phyloP scores from a whole-genome alignment of 2,797 vertebrate genomes.

The Dicrostonyx torquatus region DNA sequence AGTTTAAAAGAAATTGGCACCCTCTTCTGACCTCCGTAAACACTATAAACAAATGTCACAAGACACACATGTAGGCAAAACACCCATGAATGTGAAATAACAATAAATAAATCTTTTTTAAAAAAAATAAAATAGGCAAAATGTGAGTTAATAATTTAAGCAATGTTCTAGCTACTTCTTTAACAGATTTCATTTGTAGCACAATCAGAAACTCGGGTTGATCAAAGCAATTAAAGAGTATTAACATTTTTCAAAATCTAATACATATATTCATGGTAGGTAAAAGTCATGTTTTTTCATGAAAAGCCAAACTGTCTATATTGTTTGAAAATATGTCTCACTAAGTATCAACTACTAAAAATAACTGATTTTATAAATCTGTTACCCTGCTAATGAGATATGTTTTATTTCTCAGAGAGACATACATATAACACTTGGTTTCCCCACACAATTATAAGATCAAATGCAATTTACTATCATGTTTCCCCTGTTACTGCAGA shows the following conservation, averaged over 20 bases:
- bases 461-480: background rate
- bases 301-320: background rate
- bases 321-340: conserved; percentile 4
- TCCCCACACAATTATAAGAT: background rate
- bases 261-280: conserved; percentile 50
- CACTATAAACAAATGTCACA: background rate
- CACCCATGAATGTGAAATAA: background rate
- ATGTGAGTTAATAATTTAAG: background rate
- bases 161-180: background rate
- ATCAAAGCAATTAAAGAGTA: conserved; percentile 42
- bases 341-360: conserved; percentile 22
- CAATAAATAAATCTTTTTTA: background rate
- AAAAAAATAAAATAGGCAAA: background rate
- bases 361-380: conserved; percentile 36
- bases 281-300: background rate
- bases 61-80: background rate
- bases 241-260: conserved; percentile 48
- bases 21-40: too few species aligned
- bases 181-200: conserved; percentile 51
- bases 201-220: background rate
- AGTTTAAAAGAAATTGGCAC: too few species aligned
- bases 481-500: background rate
- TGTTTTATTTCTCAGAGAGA: conserved; percentile 3
- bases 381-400: background rate
- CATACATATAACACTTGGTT: background rate